Base-by-base conservation (phyloP, 1,140 invertebrate species). In the Pachypsylla venusta region DNA sequence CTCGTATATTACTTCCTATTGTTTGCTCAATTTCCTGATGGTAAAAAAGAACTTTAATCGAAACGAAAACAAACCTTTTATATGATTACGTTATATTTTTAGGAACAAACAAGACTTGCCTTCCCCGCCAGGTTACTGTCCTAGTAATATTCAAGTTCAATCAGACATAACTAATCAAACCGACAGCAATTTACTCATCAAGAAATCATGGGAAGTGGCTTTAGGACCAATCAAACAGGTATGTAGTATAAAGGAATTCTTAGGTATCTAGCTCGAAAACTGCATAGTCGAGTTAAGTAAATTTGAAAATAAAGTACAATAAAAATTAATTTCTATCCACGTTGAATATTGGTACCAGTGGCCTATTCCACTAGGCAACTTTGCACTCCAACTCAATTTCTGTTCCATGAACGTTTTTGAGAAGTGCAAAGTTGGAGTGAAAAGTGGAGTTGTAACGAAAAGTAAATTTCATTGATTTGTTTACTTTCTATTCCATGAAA, bases 181-280 rank as follows among this genome's bases (percentile, higher is more conserved):
- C 1, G 87, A 92, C 71, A 79, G 84, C 0, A 87, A 82, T 75
- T 79, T 87, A 65, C 74, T 94, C 56, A 89, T 92, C 1, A 95
- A 95, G 72, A 91, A 95, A 71, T 90, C 94, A 48, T 99, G 96
- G 96, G 95, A 99, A 71, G 79, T 98, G 53, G 96, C 96, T 0
- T 69, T 98, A 2, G 93, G 85, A 5, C 95, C 96, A 5, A 69
- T 98, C 3, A 98, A 97, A 72, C 85, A 89, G 76, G 85, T 73
- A 64, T 61, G 14, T n/a, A n/a, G n/a, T n/a, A n/a, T n/a, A n/a
- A n/a, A n/a, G n/a, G n/a, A n/a, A n/a, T n/a, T n/a, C n/a, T n/a
- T n/a, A n/a, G n/a, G n/a, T n/a, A n/a, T n/a, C n/a, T n/a, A n/a
- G n/a, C n/a, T n/a, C n/a, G n/a, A n/a, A n/a, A n/a, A n/a, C n/a